phyloP scores from a whole-genome alignment of 2,797 vertebrate genomes.

The Phyllotis vaccarum region DNA sequence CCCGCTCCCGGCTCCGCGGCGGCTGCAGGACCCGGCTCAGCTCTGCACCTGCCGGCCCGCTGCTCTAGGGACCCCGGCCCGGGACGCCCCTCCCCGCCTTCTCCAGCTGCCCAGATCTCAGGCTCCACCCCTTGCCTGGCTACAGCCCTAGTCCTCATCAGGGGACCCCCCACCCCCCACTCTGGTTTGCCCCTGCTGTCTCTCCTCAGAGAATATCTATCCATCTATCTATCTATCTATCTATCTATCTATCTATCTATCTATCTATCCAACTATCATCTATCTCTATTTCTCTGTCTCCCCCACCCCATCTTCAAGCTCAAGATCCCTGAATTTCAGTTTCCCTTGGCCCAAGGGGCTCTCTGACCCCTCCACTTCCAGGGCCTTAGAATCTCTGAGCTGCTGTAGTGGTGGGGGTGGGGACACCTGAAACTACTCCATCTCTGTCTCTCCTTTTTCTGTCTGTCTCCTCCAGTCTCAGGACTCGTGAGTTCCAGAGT shows the following conservation, averaged over 20 bases:
- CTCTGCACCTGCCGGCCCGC: constrained; percentile 79
- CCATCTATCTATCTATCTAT: background rate
- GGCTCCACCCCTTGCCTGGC: constrained; percentile 67
- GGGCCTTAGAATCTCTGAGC: background rate
- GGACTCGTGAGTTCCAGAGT: constrained; percentile 44
- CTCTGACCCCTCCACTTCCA: constrained; percentile 20
- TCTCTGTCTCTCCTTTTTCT: background rate
- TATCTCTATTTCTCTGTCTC: background rate
- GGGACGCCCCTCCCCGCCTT: constrained; percentile 60
- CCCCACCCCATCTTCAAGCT: background rate
- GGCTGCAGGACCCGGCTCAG: constrained; percentile 81
- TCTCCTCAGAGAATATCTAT: background rate
- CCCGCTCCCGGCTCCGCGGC: constrained; percentile 79
- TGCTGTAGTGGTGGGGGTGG: background rate
- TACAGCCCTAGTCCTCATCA: constrained; percentile 29
- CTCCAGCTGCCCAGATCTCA: constrained; percentile 50
- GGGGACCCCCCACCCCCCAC: background rate
- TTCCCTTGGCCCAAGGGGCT: constrained; percentile 49
- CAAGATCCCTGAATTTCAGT: constrained; percentile 71
- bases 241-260: background rate
- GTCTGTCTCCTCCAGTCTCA: background rate
- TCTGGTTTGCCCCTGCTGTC: constrained; percentile 16
- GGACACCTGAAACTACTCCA: background rate
- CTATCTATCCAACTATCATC: background rate
- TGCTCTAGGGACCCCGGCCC: constrained; percentile 76